Evolutionary conservation across 2,797 vertebrate genomes (phyloP).

Genomic region (Potorous gilbertii): DNA sequence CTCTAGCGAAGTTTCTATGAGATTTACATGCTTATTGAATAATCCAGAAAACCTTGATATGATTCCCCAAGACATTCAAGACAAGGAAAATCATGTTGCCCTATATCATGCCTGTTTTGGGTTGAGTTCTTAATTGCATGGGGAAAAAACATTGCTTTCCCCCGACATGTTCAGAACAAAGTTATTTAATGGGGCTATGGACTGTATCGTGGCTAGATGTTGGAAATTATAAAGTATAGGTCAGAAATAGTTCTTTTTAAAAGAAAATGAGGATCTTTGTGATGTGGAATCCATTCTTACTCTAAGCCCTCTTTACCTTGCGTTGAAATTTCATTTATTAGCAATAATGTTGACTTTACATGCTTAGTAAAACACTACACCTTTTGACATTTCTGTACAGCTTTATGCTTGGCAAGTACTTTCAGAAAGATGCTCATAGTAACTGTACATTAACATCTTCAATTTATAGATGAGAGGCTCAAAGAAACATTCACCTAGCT

Average conservation of each 20-base stretch:
- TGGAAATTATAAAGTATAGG: constrained; percentile 8
- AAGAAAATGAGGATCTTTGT: background rate
- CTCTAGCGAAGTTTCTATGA: constrained; percentile 41
- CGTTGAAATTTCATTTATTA: constrained; percentile 18
- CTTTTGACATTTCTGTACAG: background rate
- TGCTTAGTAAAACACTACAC: background rate
- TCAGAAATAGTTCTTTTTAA: background rate
- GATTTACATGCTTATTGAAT: constrained; percentile 58
- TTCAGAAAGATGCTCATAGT: background rate
- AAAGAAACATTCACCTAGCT: background rate
- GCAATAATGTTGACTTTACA: background rate
- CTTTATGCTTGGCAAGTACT: background rate
- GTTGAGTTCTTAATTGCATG: background rate
- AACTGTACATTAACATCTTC: background rate
- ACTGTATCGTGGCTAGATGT: constrained; percentile 22
- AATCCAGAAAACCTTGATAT: constrained; percentile 34
- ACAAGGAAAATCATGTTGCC: background rate
- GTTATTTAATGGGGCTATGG: constrained; percentile 52
- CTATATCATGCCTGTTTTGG: no score
- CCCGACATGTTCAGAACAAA: constrained; percentile 53
- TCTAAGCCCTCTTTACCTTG: constrained; percentile 9
- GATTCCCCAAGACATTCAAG: constrained; percentile 22
- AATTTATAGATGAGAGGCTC: background rate
- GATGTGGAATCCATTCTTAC: background rate
- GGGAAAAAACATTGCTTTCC: constrained; percentile 8